These are phyloP conservation scores for Cololabis saira DNA, from an alignment of 2,113 vertebrate species.

Conservation along the genomic window DNA sequence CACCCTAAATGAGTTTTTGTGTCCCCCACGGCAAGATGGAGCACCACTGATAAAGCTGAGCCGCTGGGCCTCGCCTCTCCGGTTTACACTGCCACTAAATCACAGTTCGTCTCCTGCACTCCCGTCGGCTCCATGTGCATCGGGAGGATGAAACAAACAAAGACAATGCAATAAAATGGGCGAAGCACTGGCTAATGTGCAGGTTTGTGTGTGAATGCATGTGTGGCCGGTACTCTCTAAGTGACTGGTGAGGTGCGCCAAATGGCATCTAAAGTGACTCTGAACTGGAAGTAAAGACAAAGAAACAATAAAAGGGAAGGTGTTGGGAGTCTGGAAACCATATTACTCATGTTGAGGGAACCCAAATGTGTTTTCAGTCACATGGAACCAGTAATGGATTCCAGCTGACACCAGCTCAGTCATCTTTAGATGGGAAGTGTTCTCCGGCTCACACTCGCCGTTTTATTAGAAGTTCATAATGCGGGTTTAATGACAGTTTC, in stretches of 20 bases:
- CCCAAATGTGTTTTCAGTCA: too few relatives aligned
- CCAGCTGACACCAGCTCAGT: conserved; percentile 44
- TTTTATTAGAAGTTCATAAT: conserved; percentile 49
- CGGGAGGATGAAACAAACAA: conserved; percentile 30
- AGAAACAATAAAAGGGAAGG: too few relatives aligned
- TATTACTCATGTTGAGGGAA: too few relatives aligned
- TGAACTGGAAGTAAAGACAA: too few relatives aligned
- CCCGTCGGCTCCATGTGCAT: conserved; percentile 17
- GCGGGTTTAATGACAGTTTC: conserved; percentile 47
- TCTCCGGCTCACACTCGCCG: neutral
- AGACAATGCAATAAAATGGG: conserved; percentile 25
- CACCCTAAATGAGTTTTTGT: conserved; percentile 62
- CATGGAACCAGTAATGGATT: conserved; percentile 47
- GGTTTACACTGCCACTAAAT: conserved; percentile 58
- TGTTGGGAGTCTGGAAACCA: too few relatives aligned
- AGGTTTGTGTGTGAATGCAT: too few relatives aligned
- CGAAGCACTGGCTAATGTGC: neutral
- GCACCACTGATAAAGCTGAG: conserved; percentile 58
- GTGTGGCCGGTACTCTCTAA: too few relatives aligned
- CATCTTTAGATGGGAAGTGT: conserved; percentile 34
- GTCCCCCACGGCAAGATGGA: conserved; percentile 61
- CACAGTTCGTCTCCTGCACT: conserved; percentile 37
- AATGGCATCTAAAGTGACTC: too few relatives aligned
- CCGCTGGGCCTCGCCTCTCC: conserved; percentile 21
- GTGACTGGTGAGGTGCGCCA: too few relatives aligned